A percentile compares a stretch with the other conserved stretches of the same genome.
phyloP scores from a whole-genome alignment of 2,888 invertebrate species.

The Argyresthia goedartella region DNA sequence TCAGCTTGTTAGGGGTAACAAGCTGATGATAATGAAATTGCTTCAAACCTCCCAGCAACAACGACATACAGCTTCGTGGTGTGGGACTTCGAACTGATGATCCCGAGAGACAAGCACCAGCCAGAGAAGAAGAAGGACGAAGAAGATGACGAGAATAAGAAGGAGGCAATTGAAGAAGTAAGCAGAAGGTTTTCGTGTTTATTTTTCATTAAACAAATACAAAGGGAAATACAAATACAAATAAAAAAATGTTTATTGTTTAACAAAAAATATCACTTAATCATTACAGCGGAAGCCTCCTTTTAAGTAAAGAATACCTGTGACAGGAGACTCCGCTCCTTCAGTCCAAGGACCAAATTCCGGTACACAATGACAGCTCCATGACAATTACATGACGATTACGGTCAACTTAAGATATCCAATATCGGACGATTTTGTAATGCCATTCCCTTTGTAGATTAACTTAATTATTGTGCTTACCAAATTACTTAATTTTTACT shows the following conservation, averaged over 20 bases:
- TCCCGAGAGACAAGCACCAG: conserved; percentile 43
- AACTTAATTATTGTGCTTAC: not conserved
- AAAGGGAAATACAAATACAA: not conserved
- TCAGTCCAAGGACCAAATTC: too few species aligned
- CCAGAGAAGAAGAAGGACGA: conserved; percentile 30
- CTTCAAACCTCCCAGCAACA: conserved; percentile 59
- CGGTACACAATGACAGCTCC: too few species aligned
- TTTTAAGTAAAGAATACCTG: too few species aligned
- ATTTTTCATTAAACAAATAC: not conserved
- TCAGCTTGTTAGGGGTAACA: not conserved
- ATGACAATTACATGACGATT: too few species aligned
- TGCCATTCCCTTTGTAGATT: too few species aligned
- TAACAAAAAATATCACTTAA: too few species aligned
- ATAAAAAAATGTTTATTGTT: too few species aligned
- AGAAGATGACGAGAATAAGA: conserved; percentile 19
- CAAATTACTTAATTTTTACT: not conserved
- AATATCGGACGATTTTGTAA: too few species aligned
- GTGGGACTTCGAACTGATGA: conserved; percentile 78
- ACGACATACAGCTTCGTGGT: conserved; percentile 87
- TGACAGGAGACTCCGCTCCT: too few species aligned
- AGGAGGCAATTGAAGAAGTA: conserved; percentile 27
- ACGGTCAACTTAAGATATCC: too few species aligned
- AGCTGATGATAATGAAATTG: too few species aligned
- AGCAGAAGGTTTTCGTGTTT: conserved; percentile 1
- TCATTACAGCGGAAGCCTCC: too few species aligned